Evolutionary conservation across 2,797 vertebrate species (phyloP).

Genomic region (Valencia hispanica): DNA sequence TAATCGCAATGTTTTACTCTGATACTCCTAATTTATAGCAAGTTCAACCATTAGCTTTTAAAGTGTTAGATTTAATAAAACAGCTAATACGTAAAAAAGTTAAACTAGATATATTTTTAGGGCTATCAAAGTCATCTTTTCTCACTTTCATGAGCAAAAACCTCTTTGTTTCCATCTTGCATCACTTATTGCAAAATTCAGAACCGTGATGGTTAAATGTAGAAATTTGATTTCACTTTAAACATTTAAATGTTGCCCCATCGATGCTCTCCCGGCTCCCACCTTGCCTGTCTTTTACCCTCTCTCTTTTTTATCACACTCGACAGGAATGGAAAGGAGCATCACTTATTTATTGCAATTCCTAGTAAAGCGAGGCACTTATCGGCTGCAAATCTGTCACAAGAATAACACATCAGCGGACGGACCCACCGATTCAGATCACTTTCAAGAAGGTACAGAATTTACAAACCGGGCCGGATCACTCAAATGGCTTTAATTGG

Average conservation of each 20-base stretch:
- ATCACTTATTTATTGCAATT: conserved; percentile 68
- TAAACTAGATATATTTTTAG: neutral
- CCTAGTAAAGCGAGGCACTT: conserved; percentile 59
- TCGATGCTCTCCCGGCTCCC: neutral
- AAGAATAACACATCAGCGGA: conserved; percentile 66
- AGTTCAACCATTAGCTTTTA: neutral
- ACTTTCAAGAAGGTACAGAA: conserved; percentile 31
- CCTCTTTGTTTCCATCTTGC: neutral
- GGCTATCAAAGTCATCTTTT: neutral
- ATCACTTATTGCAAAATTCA: neutral
- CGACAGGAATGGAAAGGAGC: conserved; percentile 46
- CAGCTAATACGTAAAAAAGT: neutral
- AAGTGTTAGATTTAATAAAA: neutral
- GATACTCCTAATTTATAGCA: neutral
- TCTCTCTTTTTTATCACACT: conserved; percentile 35
- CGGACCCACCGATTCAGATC: conserved; percentile 37
- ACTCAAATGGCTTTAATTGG: conserved; percentile 44
- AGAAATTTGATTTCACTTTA: conserved; percentile 26
- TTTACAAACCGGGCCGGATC: conserved; percentile 16
- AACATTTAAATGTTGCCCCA: conserved; percentile 3
- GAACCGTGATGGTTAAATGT: conserved; percentile 19
- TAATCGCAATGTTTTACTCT: neutral
- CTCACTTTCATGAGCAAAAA: neutral
- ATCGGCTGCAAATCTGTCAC: conserved; percentile 64
- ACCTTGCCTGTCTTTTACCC: conserved; percentile 19